phyloP scores from a whole-genome alignment of 2,797 vertebrate genomes.

The Propithecus deckenii region DNA sequence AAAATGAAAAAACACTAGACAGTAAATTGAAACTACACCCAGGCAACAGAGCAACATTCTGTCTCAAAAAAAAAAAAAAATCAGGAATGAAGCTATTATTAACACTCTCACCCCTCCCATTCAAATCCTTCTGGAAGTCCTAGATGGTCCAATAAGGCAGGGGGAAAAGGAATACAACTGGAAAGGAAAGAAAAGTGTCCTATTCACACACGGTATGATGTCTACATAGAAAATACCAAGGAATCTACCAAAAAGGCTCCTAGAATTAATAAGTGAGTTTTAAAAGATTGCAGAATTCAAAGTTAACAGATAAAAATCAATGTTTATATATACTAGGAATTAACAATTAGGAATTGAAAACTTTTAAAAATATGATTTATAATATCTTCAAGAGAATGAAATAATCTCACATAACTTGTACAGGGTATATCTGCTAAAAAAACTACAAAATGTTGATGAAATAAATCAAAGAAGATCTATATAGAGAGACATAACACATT shows the following conservation, averaged over 20 bases:
- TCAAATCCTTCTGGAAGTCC: neutral
- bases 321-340: neutral
- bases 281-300: neutral
- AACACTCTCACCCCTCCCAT: neutral
- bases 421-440: neutral
- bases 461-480: neutral
- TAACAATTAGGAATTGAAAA: neutral
- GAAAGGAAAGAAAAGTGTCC: neutral
- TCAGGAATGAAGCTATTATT: neutral
- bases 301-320: neutral
- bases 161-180: neutral
- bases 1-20: neutral
- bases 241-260: neutral
- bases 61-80: neutral
- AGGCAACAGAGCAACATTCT: neutral
- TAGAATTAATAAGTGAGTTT: neutral
- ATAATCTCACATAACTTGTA: neutral
- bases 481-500: neutral
- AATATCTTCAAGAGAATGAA: neutral
- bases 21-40: neutral
- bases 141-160: neutral
- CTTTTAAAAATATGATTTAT: neutral
- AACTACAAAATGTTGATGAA: neutral
- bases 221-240: neutral
- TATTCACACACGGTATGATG: neutral